Evolutionary conservation across 1,140 invertebrate genomes (phyloP), one percentile per base, ranked within the genome.

Genomic region (Stratiolaelaps scimitus): DNA sequence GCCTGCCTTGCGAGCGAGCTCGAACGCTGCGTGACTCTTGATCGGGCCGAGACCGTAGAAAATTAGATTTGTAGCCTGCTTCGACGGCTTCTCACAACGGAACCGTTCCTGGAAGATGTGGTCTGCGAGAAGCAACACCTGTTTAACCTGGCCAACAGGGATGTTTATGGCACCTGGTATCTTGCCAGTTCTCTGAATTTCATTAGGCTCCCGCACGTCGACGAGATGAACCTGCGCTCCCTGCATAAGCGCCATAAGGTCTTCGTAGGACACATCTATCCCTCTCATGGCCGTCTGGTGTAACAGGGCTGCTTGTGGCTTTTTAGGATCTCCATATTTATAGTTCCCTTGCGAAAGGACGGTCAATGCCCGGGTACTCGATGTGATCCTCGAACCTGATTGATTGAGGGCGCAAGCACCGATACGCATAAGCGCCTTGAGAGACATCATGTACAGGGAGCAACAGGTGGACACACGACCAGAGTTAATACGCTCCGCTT

Each of bases 191-290:
- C 68, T 67, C 30, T 68, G 56, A 17, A 72, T 43, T 64, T 71
- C 71, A 6, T 66, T 30, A 4, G 71, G 68, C 64, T 72, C 67
- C 45, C 71, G 45, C 5, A 72, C 71, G 67, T 72, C 70, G n/a
- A 72, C 67, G 2, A 72, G 53, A 40, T 64, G 46, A 19, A 71
- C 47, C 19, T 67, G 43, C n/a, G 43, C 45, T 2, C 53, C 15
- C 34, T 13, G 2, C 26, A 60, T 17, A 34, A 48, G 47, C 4
- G 1, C 53, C 15, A 26, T 34, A 26, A 48, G 15, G 47, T 48
- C 47, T 28, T 48, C 47, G 28, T 48, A 48, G 15, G 19, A 23
- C 47, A 48, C 7, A 15, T 48, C 47, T 15, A 23, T 48, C 19
- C 20, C 19, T 4, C 20, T 4, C 5, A 28, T 48, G 4, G 47